Evolutionary conservation across 2,797 vertebrate genomes (phyloP), one percentile per base, ranked within the genome.

Genomic region (Hemitrygon akajei): DNA sequence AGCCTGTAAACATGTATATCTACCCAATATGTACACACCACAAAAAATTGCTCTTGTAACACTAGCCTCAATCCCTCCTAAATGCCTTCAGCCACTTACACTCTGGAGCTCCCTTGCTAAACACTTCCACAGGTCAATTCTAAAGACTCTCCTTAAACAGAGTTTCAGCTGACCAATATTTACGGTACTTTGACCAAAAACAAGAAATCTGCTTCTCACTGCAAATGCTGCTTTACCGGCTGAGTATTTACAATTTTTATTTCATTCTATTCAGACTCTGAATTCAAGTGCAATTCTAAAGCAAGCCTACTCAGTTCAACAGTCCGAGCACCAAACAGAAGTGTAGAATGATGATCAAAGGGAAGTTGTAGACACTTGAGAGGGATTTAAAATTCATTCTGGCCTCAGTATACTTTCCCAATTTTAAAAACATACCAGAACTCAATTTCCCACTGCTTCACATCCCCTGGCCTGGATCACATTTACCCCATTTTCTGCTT

Each of bases 401-500:
- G 89, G 4, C 89, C 89, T 73, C 40, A 47, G 69, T 91, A 91
- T 22, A 71, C 34, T 91, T 91, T 40, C 16, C n/a, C 34, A 71
- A 30, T 91, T 40, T 66, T 37, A 71, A 91, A 91, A 40, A 71
- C n/a, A 37, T 7, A 37, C 63, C 87, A 18, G 37, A 73, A 20
- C 89, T 91, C n/a, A 73, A 73, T 91, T 71, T 91, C 66, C 66
- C 66, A 91, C 40, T 71, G 89, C 37, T 91, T 47, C 34, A 73
- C 34, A 30, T 73, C 34, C 60, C 66, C 60, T 22, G 34, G 89
- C 89, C 20, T 37, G 22, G 66, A 40, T 71, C 34, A 37, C 22
- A n/a, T 71, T 89, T 27, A 5, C n/a, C 89, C 87, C 34, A 40
- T 12, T 40, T 12, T 2, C 66, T 73, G 66, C 66, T 91, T 10